phyloP scores from a whole-genome alignment of 1,140 invertebrate species.

The Akabosia matsudoensis region DNA sequence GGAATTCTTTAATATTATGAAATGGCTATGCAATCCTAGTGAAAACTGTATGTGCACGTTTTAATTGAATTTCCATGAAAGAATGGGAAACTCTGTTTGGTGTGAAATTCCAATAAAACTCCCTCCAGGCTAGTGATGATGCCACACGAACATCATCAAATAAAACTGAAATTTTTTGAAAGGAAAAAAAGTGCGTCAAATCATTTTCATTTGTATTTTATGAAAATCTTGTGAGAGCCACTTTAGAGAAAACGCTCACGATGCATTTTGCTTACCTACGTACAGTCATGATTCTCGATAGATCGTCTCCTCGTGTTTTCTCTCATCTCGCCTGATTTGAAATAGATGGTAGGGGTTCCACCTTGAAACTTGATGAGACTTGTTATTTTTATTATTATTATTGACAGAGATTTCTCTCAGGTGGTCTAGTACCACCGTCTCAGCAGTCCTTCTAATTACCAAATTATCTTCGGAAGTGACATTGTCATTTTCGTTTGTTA shows the following conservation, averaged over 20 bases:
- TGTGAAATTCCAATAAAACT: background rate
- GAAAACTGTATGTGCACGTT: no score
- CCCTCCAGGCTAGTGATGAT: background rate
- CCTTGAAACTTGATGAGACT: conserved; percentile 18
- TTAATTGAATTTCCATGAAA: no score
- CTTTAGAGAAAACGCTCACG: background rate
- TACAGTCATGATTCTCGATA: background rate
- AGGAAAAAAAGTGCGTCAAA: background rate
- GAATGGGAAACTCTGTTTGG: background rate
- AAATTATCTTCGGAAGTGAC: conserved; percentile 25
- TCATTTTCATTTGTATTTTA: background rate
- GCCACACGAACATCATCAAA: background rate
- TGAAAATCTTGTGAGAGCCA: background rate
- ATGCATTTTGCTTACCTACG: background rate
- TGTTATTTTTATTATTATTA: no score
- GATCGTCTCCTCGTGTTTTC: conserved; percentile 1
- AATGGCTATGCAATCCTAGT: no score
- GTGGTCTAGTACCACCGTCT: background rate
- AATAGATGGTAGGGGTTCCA: conserved; percentile 8
- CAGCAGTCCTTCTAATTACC: conserved; percentile 12
- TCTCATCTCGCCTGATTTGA: conserved; percentile 16
- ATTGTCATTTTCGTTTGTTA: background rate
- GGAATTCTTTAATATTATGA: no score
- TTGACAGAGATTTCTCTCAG: background rate
- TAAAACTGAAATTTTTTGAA: background rate